Conservation (phyloP, 2,888 invertebrate genomes). For the Camponotus fellah region DNA sequence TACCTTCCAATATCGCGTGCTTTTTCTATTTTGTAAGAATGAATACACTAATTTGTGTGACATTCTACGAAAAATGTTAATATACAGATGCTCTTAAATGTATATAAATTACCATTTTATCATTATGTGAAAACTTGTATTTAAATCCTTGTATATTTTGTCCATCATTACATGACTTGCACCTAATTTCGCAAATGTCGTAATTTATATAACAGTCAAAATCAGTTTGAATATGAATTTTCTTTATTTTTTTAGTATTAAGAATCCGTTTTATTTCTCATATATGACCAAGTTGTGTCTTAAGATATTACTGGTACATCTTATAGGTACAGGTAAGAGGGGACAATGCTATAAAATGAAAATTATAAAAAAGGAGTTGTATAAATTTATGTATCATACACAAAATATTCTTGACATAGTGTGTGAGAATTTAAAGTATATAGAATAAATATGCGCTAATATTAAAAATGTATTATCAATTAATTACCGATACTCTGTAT, state of each 20-base stretch:
- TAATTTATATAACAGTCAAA: constrained; percentile 71
- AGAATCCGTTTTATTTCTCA: constrained; percentile 45
- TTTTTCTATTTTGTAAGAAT: constrained; percentile 60
- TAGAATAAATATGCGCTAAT: constrained; percentile 28
- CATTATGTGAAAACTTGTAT: constrained; percentile 47
- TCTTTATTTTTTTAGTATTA: constrained; percentile 29
- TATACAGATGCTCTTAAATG: constrained; percentile 39
- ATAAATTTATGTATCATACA: constrained; percentile 57
- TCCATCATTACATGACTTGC: constrained; percentile 59
- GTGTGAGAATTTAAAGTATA: constrained; percentile 30
- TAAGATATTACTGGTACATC: constrained; percentile 50
- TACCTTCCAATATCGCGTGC: constrained; percentile 64
- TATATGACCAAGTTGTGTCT: constrained; percentile 49
- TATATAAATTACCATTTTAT: constrained; percentile 36
- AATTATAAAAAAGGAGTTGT: constrained; percentile 44
- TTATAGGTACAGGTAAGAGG: constrained; percentile 48
- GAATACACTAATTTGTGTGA: constrained; percentile 10
- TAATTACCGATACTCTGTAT: constrained; percentile 58
- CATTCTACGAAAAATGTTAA: constrained; percentile 19
- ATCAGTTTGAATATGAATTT: constrained; percentile 55
- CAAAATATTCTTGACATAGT: constrained; percentile 29
- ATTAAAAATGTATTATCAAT: constrained; percentile 40
- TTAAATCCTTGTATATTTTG: constrained; percentile 60
- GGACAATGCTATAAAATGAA: constrained; percentile 42
- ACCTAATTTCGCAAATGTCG: constrained; percentile 60